These are phyloP conservation scores for Anabacerthia variegaticeps DNA, from an alignment of 2,797 vertebrate genomes.

Conservation along the genomic window DNA sequence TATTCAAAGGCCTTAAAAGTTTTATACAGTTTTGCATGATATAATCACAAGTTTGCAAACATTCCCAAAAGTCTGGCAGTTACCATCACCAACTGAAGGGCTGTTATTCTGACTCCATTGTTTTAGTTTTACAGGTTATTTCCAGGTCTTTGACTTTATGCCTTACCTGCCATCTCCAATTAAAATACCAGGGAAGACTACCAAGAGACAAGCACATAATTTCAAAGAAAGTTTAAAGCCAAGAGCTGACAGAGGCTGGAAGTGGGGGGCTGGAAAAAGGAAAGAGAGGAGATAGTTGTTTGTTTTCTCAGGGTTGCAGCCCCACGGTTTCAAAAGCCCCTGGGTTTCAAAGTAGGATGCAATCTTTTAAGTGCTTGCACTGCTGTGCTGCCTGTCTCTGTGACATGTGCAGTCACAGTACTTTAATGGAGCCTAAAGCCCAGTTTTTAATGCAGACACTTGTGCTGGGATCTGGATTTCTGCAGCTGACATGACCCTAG, in stretches of 20 bases:
- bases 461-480: slow-evolving; percentile 33
- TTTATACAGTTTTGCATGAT: neutral
- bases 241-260: neutral
- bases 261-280: neutral
- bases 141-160: neutral
- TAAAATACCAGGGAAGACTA: neutral
- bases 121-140: neutral
- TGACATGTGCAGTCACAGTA: neutral
- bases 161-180: neutral
- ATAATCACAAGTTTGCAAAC: neutral
- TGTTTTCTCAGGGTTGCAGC: neutral
- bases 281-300: neutral
- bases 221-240: neutral
- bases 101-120: neutral
- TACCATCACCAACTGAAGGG: neutral
- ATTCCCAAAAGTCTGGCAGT: neutral
- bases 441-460: slow-evolving; percentile 24
- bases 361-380: neutral
- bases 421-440: slow-evolving; percentile 19
- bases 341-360: neutral
- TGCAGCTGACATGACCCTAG: slow-evolving; percentile 5
- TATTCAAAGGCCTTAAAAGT: neutral
- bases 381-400: neutral
- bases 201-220: neutral
- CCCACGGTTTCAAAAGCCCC: neutral